These are phyloP conservation scores for Leuciscus waleckii DNA, from an alignment of 2,797 vertebrate species.

Conservation along the genomic window DNA sequence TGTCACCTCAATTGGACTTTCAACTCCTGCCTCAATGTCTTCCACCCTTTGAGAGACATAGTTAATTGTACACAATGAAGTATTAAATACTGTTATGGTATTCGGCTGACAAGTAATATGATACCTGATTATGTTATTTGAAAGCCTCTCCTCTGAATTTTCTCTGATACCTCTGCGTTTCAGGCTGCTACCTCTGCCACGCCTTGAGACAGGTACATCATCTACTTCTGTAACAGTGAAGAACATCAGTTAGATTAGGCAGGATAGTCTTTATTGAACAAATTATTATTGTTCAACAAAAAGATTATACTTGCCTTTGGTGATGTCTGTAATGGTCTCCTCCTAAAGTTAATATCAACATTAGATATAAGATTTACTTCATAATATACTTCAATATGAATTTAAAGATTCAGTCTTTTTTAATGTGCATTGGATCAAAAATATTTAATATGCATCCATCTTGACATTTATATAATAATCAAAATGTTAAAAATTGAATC, in stretches of 20 bases:
- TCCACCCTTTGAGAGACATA: constrained; percentile 64
- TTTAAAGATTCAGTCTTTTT: neutral
- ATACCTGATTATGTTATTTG: constrained; percentile 67
- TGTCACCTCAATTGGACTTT: constrained; percentile 24
- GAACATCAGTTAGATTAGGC: neutral
- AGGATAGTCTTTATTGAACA: neutral
- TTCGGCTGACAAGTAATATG: neutral
- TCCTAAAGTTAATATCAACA: constrained; percentile 59
- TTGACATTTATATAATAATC: neutral
- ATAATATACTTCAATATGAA: neutral
- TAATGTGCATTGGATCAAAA: neutral
- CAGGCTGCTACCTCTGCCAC: constrained; percentile 70
- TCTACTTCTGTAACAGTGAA: constrained; percentile 64
- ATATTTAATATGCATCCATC: neutral
- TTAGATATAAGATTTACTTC: neutral
- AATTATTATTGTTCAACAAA: constrained; percentile 5
- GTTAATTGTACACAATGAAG: neutral
- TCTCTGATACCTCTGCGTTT: constrained; percentile 66
- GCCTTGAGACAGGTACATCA: constrained; percentile 56
- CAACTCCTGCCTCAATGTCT: constrained; percentile 56
- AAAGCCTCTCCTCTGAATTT: constrained; percentile 52
- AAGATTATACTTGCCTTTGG: constrained; percentile 60
- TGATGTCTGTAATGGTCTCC: constrained; percentile 55
- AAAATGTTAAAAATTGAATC: neutral
- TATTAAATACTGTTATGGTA: neutral